Evolutionary conservation across 2,888 invertebrate species (phyloP).

Genomic region (Epirrhoe alternata): DNA sequence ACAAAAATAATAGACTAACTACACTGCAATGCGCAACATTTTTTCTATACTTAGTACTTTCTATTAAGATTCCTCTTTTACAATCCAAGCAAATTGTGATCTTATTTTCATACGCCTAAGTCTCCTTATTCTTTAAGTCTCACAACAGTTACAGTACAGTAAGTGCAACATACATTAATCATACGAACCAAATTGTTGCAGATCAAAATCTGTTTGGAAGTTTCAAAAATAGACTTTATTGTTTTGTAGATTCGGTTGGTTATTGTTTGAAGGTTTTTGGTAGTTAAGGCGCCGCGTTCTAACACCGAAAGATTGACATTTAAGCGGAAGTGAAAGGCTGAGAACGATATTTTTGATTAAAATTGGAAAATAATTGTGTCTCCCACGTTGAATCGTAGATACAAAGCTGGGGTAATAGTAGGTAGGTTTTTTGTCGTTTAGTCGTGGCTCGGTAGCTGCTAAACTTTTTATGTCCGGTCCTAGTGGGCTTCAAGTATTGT

Average conservation of each 20-base stretch:
- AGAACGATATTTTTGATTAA: constrained; percentile 83
- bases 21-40: constrained; percentile 68
- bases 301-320: constrained; percentile 80
- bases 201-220: constrained; percentile 48
- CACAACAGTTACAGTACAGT: constrained; percentile 59
- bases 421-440: constrained; percentile 68
- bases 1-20: constrained; percentile 44
- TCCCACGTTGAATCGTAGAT: constrained; percentile 77
- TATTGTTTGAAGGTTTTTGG: constrained; percentile 37
- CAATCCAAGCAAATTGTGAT: constrained; percentile 52
- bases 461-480: constrained; percentile 70
- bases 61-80: constrained; percentile 27
- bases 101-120: constrained; percentile 16
- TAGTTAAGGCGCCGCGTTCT: constrained; percentile 64
- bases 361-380: constrained; percentile 85
- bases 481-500: constrained; percentile 42
- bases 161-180: constrained; percentile 78
- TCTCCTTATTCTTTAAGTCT: constrained; percentile 23
- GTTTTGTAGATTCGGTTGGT: constrained; percentile 43
- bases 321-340: constrained; percentile 84
- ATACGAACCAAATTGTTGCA: constrained; percentile 80
- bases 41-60: constrained; percentile 74
- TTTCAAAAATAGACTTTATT: constrained; percentile 49
- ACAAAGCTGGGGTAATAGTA: constrained; percentile 53
- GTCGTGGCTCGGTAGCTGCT: constrained; percentile 61